Evolutionary conservation across 2,113 vertebrate species (phyloP).

Genomic region (Agapornis roseicollis): DNA sequence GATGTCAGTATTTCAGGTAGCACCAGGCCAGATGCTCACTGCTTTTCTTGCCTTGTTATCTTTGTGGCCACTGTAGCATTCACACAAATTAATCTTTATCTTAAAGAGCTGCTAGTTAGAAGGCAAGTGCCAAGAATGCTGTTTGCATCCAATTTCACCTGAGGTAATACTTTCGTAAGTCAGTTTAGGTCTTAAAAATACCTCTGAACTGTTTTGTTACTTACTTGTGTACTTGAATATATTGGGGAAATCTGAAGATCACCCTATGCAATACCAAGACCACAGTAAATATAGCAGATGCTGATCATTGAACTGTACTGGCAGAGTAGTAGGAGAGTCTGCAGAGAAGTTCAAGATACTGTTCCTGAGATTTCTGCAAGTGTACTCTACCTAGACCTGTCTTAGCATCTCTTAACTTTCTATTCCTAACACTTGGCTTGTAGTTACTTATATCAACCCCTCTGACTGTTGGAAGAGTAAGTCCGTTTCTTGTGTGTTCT

Average conservation of each 20-base stretch:
- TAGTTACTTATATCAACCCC: neutral
- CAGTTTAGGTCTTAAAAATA: neutral
- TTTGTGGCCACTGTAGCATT: neutral
- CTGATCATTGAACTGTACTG: neutral
- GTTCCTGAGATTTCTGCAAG: neutral
- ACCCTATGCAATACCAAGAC: neutral
- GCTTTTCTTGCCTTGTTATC: neutral
- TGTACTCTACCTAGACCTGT: neutral
- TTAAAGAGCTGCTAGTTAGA: neutral
- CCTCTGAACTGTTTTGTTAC: neutral
- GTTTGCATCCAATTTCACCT: neutral
- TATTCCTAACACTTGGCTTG: neutral
- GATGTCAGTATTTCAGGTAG: neutral
- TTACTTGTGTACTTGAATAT: neutral
- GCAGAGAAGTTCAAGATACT: neutral
- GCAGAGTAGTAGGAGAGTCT: neutral
- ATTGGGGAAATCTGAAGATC: neutral
- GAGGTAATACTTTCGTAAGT: neutral
- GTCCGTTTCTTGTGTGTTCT: rapidly evolving
- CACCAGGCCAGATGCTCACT: neutral
- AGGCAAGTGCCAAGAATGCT: neutral
- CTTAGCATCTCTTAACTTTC: neutral
- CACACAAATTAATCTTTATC: neutral
- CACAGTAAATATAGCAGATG: neutral
- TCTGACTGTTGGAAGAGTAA: neutral